Conservation (phyloP, 2,113 vertebrate genomes). For the Gnathonemus longibarbis region DNA sequence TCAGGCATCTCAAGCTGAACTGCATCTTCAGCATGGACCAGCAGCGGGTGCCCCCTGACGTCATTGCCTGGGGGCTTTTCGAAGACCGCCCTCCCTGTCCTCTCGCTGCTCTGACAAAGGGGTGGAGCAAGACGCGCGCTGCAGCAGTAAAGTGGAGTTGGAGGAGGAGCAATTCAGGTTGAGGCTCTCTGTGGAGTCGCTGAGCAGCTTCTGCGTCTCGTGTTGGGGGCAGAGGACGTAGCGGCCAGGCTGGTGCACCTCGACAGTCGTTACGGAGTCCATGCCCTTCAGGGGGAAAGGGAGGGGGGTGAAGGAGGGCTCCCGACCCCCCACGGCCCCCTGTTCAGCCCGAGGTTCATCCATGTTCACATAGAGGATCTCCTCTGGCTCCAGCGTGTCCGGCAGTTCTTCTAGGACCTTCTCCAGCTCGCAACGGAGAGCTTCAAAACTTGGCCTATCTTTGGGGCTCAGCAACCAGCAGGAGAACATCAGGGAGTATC, state of each 20-base stretch:
- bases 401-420: slow-evolving; percentile 74
- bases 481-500: slow-evolving; percentile 77
- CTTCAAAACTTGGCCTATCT: slow-evolving; percentile 71
- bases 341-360: slow-evolving; percentile 64
- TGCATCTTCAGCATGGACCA: not conserved
- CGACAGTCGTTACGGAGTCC: slow-evolving; percentile 64
- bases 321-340: slow-evolving; percentile 60
- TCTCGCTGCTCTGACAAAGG: not conserved
- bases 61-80: slow-evolving; percentile 9
- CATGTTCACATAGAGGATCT: slow-evolving; percentile 91
- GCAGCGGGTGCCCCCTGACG: not conserved
- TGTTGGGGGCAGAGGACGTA: slow-evolving; percentile 81
- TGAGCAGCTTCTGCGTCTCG: slow-evolving; percentile 45
- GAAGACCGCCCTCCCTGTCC: not conserved
- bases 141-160: slow-evolving; percentile 17
- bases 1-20: not conserved
- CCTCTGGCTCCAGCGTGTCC: slow-evolving; percentile 67
- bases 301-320: slow-evolving; percentile 38
- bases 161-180: slow-evolving; percentile 15
- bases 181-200: slow-evolving; percentile 23
- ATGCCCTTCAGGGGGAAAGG: slow-evolving; percentile 58
- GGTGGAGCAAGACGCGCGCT: slow-evolving; percentile 5
- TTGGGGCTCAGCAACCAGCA: slow-evolving; percentile 84
- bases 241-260: slow-evolving; percentile 67
- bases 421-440: slow-evolving; percentile 69